Percentiles rank a stretch among this genome's conserved stretches.
Conservation (phyloP, 2,113 vertebrate species). For the Megaleporinus macrocephalus region DNA sequence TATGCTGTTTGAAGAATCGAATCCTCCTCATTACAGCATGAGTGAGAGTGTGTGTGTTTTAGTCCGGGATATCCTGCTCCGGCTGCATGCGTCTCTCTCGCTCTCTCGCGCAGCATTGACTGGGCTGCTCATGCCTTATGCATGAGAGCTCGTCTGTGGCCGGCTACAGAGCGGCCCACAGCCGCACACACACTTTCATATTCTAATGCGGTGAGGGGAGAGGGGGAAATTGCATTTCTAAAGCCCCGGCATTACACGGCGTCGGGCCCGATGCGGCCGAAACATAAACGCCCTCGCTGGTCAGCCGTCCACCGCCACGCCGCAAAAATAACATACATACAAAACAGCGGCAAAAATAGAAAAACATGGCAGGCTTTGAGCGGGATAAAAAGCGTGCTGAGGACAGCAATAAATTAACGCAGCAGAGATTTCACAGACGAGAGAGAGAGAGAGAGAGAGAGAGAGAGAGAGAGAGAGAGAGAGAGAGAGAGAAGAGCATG, state of each 20-base stretch:
- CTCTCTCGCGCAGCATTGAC: slow-evolving; percentile 79
- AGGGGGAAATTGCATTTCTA: slow-evolving; percentile 94
- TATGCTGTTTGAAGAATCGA: slow-evolving; percentile 89
- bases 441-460: neutral
- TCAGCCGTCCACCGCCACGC: slow-evolving; percentile 82
- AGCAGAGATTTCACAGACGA: slow-evolving; percentile 69
- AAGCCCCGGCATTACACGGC: slow-evolving; percentile 98
- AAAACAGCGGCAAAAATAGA: slow-evolving; percentile 63
- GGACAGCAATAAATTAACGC: slow-evolving; percentile 90
- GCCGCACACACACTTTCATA: slow-evolving; percentile 98
- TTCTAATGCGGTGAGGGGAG: slow-evolving; percentile 94
- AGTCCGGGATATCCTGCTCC: slow-evolving; percentile 88
- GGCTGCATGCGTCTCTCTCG: slow-evolving; percentile 86
- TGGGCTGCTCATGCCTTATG: slow-evolving; percentile 94
- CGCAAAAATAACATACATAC: slow-evolving; percentile 70
- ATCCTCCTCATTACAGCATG: slow-evolving; percentile 88
- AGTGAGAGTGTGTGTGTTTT: slow-evolving; percentile 78
- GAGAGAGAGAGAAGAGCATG: neutral
- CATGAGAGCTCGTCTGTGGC: slow-evolving; percentile 88
- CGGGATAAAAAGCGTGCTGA: slow-evolving; percentile 97
- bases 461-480: no score
- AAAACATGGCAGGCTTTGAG: slow-evolving; percentile 85
- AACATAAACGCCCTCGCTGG: slow-evolving; percentile 84
- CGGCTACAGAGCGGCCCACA: slow-evolving; percentile 88
- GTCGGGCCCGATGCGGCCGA: slow-evolving; percentile 90